Evolutionary conservation across 2,888 invertebrate genomes (phyloP).

Genomic region (Macrophya alboannulata): DNA sequence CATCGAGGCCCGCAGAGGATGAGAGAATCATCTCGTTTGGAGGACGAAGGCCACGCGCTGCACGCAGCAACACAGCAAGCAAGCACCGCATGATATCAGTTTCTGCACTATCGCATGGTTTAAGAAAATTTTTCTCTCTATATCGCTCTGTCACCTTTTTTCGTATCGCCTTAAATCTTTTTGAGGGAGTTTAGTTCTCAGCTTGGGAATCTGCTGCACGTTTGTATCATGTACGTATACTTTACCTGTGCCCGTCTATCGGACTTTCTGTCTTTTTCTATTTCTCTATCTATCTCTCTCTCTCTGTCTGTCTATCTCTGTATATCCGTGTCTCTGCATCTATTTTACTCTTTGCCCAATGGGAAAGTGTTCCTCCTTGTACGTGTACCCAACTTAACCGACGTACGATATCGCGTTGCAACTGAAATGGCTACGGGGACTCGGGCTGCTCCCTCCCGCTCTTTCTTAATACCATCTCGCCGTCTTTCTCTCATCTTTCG

Average conservation of each 20-base stretch:
- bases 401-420: conserved; percentile 52
- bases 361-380: conserved; percentile 50
- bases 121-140: neutral
- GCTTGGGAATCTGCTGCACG: conserved; percentile 38
- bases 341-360: conserved; percentile 48
- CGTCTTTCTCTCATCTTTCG: conserved; percentile 56
- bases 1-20: conserved; percentile 52
- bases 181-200: neutral
- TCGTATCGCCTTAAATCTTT: neutral
- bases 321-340: conserved; percentile 53
- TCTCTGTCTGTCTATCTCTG: conserved; percentile 49
- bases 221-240: conserved; percentile 19
- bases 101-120: conserved; percentile 40
- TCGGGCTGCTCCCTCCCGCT: conserved; percentile 13
- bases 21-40: conserved; percentile 41
- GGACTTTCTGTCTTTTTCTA: conserved; percentile 51
- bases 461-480: conserved; percentile 34
- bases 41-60: conserved; percentile 43
- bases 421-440: conserved; percentile 51
- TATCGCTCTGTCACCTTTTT: conserved; percentile 17
- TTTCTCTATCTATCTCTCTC: conserved; percentile 45
- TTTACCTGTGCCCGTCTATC: conserved; percentile 43
- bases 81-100: conserved; percentile 52
- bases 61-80: conserved; percentile 52
- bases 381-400: conserved; percentile 42